Conservation (phyloP, 2,113 vertebrate species). For the Dipodomys spectabilis region DNA sequence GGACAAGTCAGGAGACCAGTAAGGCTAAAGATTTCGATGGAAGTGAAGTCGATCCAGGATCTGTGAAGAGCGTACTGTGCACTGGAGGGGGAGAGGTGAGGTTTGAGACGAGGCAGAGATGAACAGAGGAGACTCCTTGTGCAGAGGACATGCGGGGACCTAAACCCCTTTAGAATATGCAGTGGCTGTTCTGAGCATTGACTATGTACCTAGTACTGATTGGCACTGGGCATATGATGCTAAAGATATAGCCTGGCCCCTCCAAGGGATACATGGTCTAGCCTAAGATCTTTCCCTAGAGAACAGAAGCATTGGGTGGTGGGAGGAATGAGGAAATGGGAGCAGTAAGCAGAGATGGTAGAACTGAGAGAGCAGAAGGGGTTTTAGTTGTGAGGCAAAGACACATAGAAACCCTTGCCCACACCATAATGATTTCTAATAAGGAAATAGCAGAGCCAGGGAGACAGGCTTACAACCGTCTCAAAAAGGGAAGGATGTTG, state of each 20-base stretch:
- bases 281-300: background rate
- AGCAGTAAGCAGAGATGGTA: background rate
- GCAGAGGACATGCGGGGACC: background rate
- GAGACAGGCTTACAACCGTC: background rate
- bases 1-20: background rate
- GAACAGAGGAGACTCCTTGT: background rate
- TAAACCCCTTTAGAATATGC: background rate
- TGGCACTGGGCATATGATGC: background rate
- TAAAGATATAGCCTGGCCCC: background rate
- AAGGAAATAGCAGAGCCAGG: background rate
- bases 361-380: background rate
- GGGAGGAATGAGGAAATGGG: background rate
- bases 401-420: background rate
- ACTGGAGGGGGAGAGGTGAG: background rate
- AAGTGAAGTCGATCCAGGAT: background rate
- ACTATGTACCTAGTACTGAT: background rate
- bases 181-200: background rate
- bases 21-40: background rate
- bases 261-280: background rate
- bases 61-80: background rate
- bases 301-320: background rate
- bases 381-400: background rate
- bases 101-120: background rate
- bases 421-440: background rate
- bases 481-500: background rate